Conservation (phyloP, 2,113 vertebrate species). For the Bathybates hornii region DNA sequence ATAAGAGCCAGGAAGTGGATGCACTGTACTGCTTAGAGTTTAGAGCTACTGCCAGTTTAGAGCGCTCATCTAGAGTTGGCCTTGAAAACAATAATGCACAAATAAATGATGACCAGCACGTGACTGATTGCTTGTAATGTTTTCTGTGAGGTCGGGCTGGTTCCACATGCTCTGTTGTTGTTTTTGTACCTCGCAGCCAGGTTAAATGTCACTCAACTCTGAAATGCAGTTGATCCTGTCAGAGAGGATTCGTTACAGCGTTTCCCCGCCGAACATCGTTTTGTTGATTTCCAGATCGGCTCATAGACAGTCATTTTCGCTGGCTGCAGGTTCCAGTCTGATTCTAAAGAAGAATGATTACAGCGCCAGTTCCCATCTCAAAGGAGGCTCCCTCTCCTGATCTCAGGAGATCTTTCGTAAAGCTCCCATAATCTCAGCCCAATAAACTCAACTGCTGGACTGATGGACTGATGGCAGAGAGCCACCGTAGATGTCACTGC, state of each 20-base stretch:
- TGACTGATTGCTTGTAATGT: not conserved
- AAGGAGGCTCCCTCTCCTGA: constrained; percentile 33
- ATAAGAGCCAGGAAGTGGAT: not conserved
- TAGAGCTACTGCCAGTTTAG: not conserved
- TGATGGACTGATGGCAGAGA: constrained; percentile 37
- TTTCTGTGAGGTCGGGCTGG: not conserved
- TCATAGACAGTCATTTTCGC: not conserved
- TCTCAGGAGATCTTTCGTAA: constrained; percentile 39
- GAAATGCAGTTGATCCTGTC: not conserved
- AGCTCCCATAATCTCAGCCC: constrained; percentile 47
- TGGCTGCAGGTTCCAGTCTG: not conserved
- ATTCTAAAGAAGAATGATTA: constrained; percentile 19
- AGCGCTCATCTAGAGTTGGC: not conserved
- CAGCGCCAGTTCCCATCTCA: constrained; percentile 3
- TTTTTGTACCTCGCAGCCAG: not conserved
- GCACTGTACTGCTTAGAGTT: not conserved
- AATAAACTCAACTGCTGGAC: constrained; percentile 38
- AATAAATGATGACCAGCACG: not conserved
- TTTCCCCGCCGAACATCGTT: not conserved
- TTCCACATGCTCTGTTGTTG: not conserved
- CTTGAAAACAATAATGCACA: not conserved
- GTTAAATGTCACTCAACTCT: not conserved
- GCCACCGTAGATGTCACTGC: constrained; percentile 34
- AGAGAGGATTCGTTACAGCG: not conserved
- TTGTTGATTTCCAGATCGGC: not conserved